Percentiles rank a stretch among this genome's conserved stretches.
Conservation (phyloP, 1,140 invertebrate species). For the Tribolium castaneum region DNA sequence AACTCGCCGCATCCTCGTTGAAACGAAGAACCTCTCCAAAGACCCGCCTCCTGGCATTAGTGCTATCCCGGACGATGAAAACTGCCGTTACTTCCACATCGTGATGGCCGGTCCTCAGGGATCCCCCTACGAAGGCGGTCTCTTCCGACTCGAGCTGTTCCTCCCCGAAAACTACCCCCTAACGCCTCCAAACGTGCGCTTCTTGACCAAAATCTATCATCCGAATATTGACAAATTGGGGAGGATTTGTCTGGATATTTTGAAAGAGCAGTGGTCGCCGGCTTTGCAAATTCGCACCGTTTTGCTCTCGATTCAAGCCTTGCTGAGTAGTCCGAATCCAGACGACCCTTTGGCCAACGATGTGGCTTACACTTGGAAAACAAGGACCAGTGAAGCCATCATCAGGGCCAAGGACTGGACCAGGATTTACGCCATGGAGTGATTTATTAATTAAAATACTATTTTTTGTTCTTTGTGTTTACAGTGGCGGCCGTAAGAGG, state of each 20-base stretch:
- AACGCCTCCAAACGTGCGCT: conserved; percentile 81
- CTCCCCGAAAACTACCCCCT: conserved; percentile 85
- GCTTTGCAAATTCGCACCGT: conserved; percentile 84
- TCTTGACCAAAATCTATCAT: conserved; percentile 86
- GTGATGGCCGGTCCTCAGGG: conserved; percentile 74
- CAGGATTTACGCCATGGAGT: conserved; percentile 71
- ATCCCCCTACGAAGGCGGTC: conserved; percentile 80
- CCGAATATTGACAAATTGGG: conserved; percentile 86
- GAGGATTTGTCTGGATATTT: conserved; percentile 82
- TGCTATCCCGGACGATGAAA: conserved; percentile 79
- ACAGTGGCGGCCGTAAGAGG: no score
- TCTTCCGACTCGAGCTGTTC: conserved; percentile 84
- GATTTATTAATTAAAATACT: background rate
- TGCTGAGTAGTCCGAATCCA: conserved; percentile 80
- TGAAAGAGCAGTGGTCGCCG: conserved; percentile 88
- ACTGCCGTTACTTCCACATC: conserved; percentile 83
- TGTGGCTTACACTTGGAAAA: conserved; percentile 79
- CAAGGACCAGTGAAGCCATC: conserved; percentile 79
- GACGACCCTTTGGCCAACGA: conserved; percentile 81
- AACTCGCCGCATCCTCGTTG: conserved; percentile 60
- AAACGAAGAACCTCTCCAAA: conserved; percentile 62
- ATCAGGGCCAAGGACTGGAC: conserved; percentile 83
- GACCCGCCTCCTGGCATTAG: conserved; percentile 79
- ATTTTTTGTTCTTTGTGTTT: background rate
- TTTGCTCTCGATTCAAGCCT: conserved; percentile 81